A percentile compares a stretch with the other conserved stretches of the same genome.
Evolutionary conservation across 2,797 vertebrate genomes (phyloP).

Genomic region (Sarcoramphus papa): DNA sequence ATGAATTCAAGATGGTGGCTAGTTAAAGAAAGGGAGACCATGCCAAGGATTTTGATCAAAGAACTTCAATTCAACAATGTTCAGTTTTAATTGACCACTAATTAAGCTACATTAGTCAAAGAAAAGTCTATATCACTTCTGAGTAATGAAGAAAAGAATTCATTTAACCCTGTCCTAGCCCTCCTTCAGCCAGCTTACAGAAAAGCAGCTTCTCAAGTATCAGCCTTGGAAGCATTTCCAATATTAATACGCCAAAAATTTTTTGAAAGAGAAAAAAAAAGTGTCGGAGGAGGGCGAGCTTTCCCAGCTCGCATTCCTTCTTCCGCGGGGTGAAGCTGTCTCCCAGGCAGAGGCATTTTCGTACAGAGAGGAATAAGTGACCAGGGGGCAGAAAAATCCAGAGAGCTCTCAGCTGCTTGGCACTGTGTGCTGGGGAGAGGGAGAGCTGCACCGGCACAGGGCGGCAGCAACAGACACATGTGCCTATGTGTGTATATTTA

Average conservation of each 20-base stretch:
- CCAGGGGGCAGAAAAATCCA: neutral
- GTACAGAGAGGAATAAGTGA: accelerated
- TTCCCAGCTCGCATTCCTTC: neutral
- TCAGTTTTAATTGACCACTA: constrained; percentile 85
- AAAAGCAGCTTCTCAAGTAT: constrained; percentile 51
- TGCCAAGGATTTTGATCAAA: constrained; percentile 78
- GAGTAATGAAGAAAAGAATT: constrained; percentile 67
- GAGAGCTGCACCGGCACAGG: neutral
- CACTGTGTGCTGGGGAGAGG: accelerated
- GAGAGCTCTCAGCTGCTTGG: neutral
- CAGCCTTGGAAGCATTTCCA: constrained; percentile 30
- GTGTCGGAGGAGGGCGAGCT: neutral
- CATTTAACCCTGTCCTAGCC: constrained; percentile 63
- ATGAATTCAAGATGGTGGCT: constrained; percentile 89
- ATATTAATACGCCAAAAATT: constrained; percentile 22
- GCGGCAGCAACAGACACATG: accelerated
- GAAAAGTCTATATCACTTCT: constrained; percentile 71
- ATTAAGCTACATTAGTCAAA: constrained; percentile 79
- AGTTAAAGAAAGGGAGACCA: constrained; percentile 71
- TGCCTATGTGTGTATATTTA: accelerated
- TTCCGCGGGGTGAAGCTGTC: neutral
- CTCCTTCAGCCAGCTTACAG: constrained; percentile 38
- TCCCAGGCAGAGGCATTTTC: neutral
- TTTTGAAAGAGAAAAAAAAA: neutral
- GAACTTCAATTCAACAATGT: constrained; percentile 75